Evolutionary conservation across 92 coral and sea anemone species (phyloP).

Genomic region (Isaurus tuberculatus): DNA sequence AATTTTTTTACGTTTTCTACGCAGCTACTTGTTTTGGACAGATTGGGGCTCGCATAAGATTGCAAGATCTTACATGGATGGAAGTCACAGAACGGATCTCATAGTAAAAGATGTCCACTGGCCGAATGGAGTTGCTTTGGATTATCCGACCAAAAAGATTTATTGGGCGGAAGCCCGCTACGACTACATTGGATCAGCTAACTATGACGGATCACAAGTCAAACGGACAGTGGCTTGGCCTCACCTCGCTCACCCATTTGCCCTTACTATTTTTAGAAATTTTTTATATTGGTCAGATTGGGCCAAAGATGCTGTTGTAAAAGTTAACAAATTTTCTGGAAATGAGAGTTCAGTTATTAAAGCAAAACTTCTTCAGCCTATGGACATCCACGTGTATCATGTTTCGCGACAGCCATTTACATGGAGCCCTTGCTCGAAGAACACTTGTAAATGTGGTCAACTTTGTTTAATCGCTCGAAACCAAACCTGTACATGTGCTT

Average conservation of each 20-base stretch:
- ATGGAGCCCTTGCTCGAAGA: conserved; percentile 68
- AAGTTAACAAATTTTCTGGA: conserved; percentile 75
- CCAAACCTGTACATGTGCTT: conserved; percentile 76
- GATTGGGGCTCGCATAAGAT: conserved; percentile 89
- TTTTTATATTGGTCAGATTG: conserved; percentile 87
- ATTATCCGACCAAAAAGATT: conserved; percentile 76
- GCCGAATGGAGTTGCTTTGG: conserved; percentile 89
- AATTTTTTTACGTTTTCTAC: neutral
- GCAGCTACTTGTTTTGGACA: conserved; percentile 92
- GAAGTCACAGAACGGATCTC: conserved; percentile 65
- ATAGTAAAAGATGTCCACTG: conserved; percentile 64
- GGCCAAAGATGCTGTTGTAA: conserved; percentile 78
- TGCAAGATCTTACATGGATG: conserved; percentile 95
- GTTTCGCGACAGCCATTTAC: conserved; percentile 78
- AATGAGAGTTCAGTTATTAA: conserved; percentile 60
- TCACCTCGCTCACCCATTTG: conserved; percentile 86
- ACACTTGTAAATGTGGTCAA: conserved; percentile 80
- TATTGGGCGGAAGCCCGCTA: conserved; percentile 91
- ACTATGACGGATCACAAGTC: conserved; percentile 72
- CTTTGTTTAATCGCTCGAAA: conserved; percentile 74
- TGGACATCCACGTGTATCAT: conserved; percentile 90
- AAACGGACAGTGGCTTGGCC: conserved; percentile 72
- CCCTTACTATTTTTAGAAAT: conserved; percentile 79
- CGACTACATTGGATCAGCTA: conserved; percentile 70
- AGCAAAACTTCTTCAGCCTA: conserved; percentile 69